These are phyloP conservation scores for Plecturocebus donacophilus DNA, from an alignment of 2,113 vertebrate species.

Conservation along the genomic window DNA sequence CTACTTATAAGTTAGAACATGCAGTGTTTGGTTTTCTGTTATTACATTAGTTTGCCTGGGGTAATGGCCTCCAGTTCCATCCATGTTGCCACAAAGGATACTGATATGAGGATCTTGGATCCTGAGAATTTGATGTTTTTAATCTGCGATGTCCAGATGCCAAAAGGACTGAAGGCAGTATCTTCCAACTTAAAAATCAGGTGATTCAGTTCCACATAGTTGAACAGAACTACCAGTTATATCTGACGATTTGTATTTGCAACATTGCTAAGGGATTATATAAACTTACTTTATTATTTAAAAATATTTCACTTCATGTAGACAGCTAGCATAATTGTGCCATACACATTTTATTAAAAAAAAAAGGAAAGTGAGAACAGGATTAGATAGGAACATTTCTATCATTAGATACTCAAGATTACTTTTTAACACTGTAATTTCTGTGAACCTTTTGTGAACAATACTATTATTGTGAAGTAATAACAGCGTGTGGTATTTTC, in stretches of 20 bases:
- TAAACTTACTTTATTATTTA: background rate
- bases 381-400: background rate
- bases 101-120: too few relatives aligned
- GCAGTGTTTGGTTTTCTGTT: too few relatives aligned
- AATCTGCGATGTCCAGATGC: background rate
- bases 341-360: background rate
- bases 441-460: constrained; percentile 3
- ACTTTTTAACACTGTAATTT: background rate
- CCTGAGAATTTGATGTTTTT: background rate
- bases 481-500: background rate
- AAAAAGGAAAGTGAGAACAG: background rate
- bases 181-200: background rate
- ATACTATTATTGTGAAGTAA: background rate
- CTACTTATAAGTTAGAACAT: too few relatives aligned
- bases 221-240: background rate
- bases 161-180: background rate
- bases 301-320: background rate
- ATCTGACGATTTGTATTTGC: background rate
- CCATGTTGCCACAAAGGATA: too few relatives aligned
- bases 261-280: background rate
- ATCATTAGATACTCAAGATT: background rate
- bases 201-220: background rate
- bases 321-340: background rate
- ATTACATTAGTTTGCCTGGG: too few relatives aligned
- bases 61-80: too few relatives aligned